Evolutionary conservation across 2,113 vertebrate genomes (phyloP).

Genomic region (Furnarius figulus): DNA sequence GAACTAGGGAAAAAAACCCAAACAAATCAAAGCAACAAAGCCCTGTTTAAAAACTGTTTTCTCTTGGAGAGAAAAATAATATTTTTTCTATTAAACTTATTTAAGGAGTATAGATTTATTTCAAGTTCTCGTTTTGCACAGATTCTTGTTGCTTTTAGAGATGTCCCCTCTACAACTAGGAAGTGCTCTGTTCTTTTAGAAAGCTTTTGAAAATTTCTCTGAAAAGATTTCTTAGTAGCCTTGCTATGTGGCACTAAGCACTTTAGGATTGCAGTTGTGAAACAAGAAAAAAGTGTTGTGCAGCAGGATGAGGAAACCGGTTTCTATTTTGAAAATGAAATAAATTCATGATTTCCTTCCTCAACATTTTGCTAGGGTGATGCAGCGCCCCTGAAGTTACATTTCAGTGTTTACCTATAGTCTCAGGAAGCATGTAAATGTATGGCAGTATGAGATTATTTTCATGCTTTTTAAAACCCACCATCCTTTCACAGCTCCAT

Average conservation of each 20-base stretch:
- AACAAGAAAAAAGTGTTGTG: not conserved
- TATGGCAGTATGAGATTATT: not conserved
- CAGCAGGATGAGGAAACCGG: not conserved
- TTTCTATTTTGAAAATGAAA: not conserved
- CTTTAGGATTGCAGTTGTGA: not conserved
- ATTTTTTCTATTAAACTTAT: not conserved
- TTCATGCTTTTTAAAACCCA: not conserved
- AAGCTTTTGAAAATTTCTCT: not conserved
- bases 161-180: not conserved
- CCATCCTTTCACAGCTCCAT: not conserved
- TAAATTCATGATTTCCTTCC: not conserved
- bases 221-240: not conserved
- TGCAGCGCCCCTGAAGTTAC: not conserved
- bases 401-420: not conserved
- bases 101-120: not conserved
- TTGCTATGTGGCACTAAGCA: not conserved
- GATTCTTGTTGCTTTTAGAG: not conserved
- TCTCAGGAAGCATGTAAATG: not conserved
- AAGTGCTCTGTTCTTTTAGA: not conserved
- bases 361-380: not conserved
- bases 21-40: not conserved
- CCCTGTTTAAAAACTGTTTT: not conserved
- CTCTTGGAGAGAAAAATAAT: not conserved
- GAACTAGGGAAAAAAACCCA: not conserved
- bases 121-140: not conserved